Conservation (phyloP, 2,797 vertebrate species). For the Siniperca scherzeri region DNA sequence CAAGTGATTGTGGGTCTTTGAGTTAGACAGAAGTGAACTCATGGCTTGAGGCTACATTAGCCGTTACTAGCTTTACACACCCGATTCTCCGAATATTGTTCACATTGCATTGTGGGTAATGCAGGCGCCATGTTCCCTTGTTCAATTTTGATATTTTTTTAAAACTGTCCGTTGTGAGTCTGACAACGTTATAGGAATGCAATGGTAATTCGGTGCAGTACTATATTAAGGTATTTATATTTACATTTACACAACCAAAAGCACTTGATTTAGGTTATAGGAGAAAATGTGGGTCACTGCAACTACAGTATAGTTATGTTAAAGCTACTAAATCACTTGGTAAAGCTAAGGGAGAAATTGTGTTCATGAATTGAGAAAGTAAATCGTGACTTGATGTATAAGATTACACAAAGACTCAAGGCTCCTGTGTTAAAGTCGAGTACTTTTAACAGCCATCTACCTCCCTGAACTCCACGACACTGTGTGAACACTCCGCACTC, state of each 20-base stretch:
- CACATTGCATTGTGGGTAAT: not conserved
- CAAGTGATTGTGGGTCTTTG: too few species aligned
- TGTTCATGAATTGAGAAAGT: not conserved
- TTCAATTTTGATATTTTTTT: not conserved
- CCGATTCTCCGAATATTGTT: not conserved
- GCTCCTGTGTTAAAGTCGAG: not conserved
- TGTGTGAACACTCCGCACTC: not conserved
- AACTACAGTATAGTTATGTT: not conserved
- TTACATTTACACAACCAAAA: not conserved
- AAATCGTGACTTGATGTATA: not conserved
- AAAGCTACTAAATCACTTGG: not conserved
- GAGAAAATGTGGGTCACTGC: not conserved
- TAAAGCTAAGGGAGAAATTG: not conserved
- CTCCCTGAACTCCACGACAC: not conserved
- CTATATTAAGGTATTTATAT: not conserved
- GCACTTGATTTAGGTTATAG: not conserved
- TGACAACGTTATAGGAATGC: not conserved
- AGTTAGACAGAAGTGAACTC: too few species aligned
- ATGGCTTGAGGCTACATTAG: not conserved
- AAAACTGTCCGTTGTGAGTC: not conserved
- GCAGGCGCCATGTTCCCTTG: not conserved
- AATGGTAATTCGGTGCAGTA: not conserved
- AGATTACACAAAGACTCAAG: constrained; percentile 1
- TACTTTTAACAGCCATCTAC: not conserved
- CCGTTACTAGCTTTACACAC: not conserved